Conservation (phyloP, 2,888 invertebrate species). For the Cerastoderma edule region DNA sequence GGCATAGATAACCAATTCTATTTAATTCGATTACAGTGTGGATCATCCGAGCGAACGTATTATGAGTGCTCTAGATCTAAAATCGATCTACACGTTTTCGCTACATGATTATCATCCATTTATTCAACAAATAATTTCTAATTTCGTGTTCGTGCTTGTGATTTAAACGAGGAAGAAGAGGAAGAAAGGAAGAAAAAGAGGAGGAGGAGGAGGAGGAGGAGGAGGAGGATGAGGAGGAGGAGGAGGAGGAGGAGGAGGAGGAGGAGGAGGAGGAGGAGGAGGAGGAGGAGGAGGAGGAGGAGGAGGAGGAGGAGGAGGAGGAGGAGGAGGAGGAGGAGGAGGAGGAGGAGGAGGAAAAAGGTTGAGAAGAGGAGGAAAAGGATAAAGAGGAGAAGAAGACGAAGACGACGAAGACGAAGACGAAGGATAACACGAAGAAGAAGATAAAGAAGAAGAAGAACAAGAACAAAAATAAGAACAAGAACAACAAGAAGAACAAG, state of each 20-base stretch:
- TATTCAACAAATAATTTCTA: too few species aligned
- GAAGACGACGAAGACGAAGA: slow-evolving; percentile 14
- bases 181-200: slow-evolving; percentile 14
- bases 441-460: slow-evolving; percentile 14
- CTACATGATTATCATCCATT: too few species aligned
- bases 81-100: too few species aligned
- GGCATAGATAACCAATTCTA: too few species aligned
- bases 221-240: not conserved
- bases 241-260: slow-evolving; percentile 4
- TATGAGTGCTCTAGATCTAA: too few species aligned
- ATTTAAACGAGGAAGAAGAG: slow-evolving; percentile 14
- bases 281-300: slow-evolving; percentile 15
- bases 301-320: slow-evolving; percentile 8
- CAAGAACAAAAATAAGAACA: not conserved
- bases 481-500: slow-evolving; percentile 13
- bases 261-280: slow-evolving; percentile 3
- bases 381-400: not conserved
- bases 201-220: slow-evolving; percentile 1
- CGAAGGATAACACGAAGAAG: slow-evolving; percentile 25
- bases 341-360: slow-evolving; percentile 11
- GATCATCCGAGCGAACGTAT: too few species aligned
- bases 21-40: too few species aligned
- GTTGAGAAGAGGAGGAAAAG: not conserved
- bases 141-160: too few species aligned
- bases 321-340: slow-evolving; percentile 10